These are phyloP conservation scores for Lethenteron reissneri DNA, from an alignment of 2,113 vertebrate species.

Conservation along the genomic window DNA sequence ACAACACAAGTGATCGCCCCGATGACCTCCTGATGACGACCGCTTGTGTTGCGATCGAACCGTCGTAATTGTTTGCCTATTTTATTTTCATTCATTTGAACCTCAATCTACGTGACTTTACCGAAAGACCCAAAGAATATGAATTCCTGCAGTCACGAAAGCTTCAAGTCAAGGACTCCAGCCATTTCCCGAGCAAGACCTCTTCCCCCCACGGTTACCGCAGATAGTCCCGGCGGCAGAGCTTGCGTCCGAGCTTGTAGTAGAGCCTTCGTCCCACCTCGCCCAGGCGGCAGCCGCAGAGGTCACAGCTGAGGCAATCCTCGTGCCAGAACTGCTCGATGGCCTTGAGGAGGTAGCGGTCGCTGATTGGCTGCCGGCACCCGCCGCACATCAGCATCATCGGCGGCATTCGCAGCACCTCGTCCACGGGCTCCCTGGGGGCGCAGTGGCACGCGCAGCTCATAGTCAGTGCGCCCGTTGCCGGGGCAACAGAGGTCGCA, in stretches of 20 bases:
- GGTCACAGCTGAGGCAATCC: conserved; percentile 92
- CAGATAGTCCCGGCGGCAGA: conserved; percentile 89
- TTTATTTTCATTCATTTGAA: no score
- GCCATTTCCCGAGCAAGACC: conserved; percentile 14
- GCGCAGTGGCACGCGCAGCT: neutral
- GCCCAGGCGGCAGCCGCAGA: conserved; percentile 76
- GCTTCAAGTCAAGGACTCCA: no score
- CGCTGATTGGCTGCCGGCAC: conserved; percentile 92
- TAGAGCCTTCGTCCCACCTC: conserved; percentile 81
- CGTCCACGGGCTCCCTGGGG: conserved; percentile 72
- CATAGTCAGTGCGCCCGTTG: no score
- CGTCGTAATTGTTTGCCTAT: no score
- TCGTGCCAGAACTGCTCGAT: conserved; percentile 99
- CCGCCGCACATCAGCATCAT: conserved; percentile 81
- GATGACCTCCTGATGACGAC: no score
- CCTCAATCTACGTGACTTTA: neutral
- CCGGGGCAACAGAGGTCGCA: no score
- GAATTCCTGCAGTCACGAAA: no score
- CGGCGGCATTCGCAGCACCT: conserved; percentile 84
- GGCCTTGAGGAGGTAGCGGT: conserved; percentile 95
- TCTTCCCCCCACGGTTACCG: conserved; percentile 26
- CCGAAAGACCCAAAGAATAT: conserved; percentile 1
- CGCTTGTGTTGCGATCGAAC: no score
- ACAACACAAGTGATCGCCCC: no score
- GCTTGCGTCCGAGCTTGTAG: conserved; percentile 84